phyloP scores from a whole-genome alignment of 2,888 invertebrate genomes.

The Graphium colonna region DNA sequence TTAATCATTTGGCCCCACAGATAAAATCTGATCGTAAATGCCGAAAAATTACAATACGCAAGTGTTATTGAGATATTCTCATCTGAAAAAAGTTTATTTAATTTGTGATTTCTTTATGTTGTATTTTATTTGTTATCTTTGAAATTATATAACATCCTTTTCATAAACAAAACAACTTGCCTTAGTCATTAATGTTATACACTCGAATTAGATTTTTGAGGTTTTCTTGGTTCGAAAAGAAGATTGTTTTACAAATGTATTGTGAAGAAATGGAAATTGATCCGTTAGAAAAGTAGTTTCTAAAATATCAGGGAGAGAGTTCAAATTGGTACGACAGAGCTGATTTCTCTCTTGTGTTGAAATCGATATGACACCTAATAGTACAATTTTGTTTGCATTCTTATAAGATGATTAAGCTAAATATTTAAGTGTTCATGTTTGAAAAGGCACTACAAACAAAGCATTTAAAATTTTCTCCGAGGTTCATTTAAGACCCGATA shows the following conservation, averaged over 20 bases:
- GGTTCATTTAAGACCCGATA: constrained; percentile 2
- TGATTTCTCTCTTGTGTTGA: constrained; percentile 6
- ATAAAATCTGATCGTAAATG: constrained; percentile 1
- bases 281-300: background rate
- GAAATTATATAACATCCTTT: constrained; percentile 10
- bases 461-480: constrained; percentile 28
- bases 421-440: constrained; percentile 19
- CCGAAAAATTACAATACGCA: background rate
- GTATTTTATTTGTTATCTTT: no score
- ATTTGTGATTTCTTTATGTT: no score
- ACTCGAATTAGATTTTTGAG: constrained; percentile 11
- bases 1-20: background rate
- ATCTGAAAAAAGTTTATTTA: background rate
- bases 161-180: constrained; percentile 6
- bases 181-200: constrained; percentile 8
- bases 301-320: background rate
- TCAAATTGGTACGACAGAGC: background rate
- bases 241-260: background rate
- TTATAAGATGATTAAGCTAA: constrained; percentile 24
- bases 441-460: constrained; percentile 23
- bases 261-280: constrained; percentile 1
- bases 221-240: background rate
- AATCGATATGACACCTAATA: constrained; percentile 42
- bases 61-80: background rate
- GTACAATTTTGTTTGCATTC: constrained; percentile 59